These are phyloP conservation scores for Toxotes lorentzi DNA, from an alignment of 2,797 vertebrate species.

Conservation along the genomic window DNA sequence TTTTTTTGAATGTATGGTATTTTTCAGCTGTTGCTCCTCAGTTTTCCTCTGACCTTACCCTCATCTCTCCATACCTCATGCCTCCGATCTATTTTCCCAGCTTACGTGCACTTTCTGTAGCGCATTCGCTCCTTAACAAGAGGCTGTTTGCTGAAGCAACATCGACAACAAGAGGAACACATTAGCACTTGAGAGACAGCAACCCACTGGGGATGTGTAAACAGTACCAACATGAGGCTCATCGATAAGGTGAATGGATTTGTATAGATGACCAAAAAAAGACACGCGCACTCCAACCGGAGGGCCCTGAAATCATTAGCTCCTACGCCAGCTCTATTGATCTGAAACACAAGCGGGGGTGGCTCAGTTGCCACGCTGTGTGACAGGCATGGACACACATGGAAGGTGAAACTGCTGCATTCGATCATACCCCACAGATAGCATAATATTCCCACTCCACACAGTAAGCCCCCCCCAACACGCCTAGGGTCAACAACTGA, in stretches of 20 bases:
- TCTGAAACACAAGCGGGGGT: slow-evolving; percentile 45
- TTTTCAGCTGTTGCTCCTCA: slow-evolving; percentile 21
- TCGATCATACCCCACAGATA: slow-evolving; percentile 51
- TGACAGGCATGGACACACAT: slow-evolving; percentile 19
- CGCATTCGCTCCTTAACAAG: slow-evolving; percentile 38
- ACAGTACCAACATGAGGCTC: slow-evolving; percentile 59
- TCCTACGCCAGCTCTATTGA: slow-evolving; percentile 64
- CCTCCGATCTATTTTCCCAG: slow-evolving; percentile 30
- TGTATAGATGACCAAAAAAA: slow-evolving; percentile 69
- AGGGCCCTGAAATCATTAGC: slow-evolving; percentile 70
- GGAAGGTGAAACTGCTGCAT: slow-evolving; percentile 51
- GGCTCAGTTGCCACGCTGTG: slow-evolving; percentile 12
- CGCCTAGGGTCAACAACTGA: slow-evolving; percentile 52
- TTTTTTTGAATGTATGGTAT: slow-evolving; percentile 16
- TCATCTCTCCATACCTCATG: slow-evolving; percentile 38
- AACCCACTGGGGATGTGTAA: slow-evolving; percentile 69
- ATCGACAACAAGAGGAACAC: slow-evolving; percentile 65
- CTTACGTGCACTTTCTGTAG: slow-evolving; percentile 8
- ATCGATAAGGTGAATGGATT: slow-evolving; percentile 72
- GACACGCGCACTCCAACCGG: slow-evolving; percentile 59
- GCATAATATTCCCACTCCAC: slow-evolving; percentile 21
- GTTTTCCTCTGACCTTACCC: slow-evolving; percentile 34
- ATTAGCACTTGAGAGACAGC: slow-evolving; percentile 66
- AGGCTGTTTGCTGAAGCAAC: slow-evolving; percentile 56
- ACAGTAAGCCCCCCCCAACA: slow-evolving; percentile 2